Evolutionary conservation across 2,113 vertebrate genomes (phyloP).

Genomic region (Apteryx owenii): DNA sequence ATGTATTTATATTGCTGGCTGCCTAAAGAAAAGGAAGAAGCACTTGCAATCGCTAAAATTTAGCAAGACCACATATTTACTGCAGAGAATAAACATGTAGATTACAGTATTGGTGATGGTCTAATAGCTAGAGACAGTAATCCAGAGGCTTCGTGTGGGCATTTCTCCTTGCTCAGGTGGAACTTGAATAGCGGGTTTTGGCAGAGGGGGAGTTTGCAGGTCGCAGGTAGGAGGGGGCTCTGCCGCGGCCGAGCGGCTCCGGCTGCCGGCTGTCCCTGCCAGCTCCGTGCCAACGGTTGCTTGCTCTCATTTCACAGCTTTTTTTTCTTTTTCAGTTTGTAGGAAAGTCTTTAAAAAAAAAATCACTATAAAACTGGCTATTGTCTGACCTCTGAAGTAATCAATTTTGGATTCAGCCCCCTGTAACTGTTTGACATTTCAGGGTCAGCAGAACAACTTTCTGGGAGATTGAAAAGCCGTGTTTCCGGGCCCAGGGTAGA

Average conservation of each 20-base stretch:
- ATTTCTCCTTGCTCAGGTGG: background rate
- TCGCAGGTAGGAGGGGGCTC: background rate
- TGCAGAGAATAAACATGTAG: slow-evolving; percentile 44
- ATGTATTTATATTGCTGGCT: slow-evolving; percentile 67
- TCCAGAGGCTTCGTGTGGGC: background rate
- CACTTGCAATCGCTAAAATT: slow-evolving; percentile 60
- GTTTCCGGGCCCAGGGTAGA: slow-evolving; percentile 46
- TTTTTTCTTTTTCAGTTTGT: background rate
- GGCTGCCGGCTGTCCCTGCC: background rate
- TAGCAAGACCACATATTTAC: slow-evolving; percentile 61
- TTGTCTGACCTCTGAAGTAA: slow-evolving; percentile 71
- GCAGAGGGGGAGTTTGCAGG: background rate
- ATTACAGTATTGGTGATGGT: background rate
- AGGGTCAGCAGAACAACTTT: slow-evolving; percentile 73
- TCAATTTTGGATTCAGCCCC: slow-evolving; percentile 66
- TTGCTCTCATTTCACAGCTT: background rate
- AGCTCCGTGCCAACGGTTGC: background rate
- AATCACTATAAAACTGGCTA: slow-evolving; percentile 5
- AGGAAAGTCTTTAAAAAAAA: background rate
- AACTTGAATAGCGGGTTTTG: background rate
- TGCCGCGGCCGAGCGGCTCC: accelerated
- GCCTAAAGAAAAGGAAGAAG: slow-evolving; percentile 59
- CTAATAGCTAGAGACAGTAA: slow-evolving; percentile 32
- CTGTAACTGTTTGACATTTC: slow-evolving; percentile 72
- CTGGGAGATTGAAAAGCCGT: slow-evolving; percentile 68